Base-by-base conservation (phyloP, 1,140 invertebrate genomes). In the Lutraria rhynchaena region DNA sequence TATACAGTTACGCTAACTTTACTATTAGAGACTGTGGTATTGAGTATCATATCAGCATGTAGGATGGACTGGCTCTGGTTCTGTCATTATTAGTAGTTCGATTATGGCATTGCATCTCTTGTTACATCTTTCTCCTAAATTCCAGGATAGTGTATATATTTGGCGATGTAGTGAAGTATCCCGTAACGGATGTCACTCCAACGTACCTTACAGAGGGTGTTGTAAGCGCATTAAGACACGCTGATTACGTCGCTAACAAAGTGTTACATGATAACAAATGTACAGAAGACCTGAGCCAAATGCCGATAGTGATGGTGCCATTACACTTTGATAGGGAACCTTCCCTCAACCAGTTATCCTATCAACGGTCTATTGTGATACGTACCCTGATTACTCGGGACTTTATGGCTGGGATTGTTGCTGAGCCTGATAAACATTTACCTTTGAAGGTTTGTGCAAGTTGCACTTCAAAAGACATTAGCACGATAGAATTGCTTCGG, bases 391-490 rank as follows among this genome's bases (percentile, higher is more conserved):
- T 98, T 88, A 98, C 98, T 35, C 95, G 96, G 85, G 99, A 99
- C 93, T 99, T 99, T 93, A 99, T 99, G 99, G 99, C 99, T 33
- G 99, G 99, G 51, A 94, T 96, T 31, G 96, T 98, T 41, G 98
- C 98, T 13, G 93, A 98, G 87, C 99, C 99, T 57, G 97, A 97
- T 60, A 94, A 95, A 77, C 93, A 95, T 83, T 85, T 99, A 89
- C 96, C 98, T 65, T 89, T 96, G 80, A 95, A 96, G 89, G 97
- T 98, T 91, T 94, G 95, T 51, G 53, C n/a, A n/a, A n/a, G n/a
- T n/a, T n/a, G n/a, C n/a, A n/a, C n/a, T n/a, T n/a, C n/a, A n/a
- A n/a, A n/a, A n/a, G n/a, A n/a, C n/a, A n/a, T n/a, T n/a, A n/a
- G n/a, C n/a, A n/a, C n/a, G n/a, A n/a, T n/a, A n/a, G n/a, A n/a